Conservation (phyloP, 2,888 invertebrate species). For the Caenorhabditis sp. region DNA sequence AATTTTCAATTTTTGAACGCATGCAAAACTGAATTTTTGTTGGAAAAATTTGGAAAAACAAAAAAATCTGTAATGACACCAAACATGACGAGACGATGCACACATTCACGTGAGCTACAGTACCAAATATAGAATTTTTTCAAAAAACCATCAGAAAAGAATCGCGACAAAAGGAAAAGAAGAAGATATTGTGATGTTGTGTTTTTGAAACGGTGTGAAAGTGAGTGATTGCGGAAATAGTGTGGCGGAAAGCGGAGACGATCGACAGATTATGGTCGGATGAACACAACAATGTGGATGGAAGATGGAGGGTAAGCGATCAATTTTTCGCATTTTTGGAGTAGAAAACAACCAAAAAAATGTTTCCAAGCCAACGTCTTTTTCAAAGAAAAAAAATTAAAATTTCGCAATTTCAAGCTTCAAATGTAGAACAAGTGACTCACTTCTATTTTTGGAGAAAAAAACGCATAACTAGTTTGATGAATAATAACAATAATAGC, state of each 20-base stretch:
- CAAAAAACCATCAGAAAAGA: slow-evolving; percentile 14
- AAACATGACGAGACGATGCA: neutral
- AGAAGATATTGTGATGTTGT: slow-evolving; percentile 14
- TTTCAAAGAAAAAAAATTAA: too few relatives aligned
- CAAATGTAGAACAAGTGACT: too few relatives aligned
- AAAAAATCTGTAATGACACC: too few relatives aligned
- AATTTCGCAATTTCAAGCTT: too few relatives aligned
- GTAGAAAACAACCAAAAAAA: neutral
- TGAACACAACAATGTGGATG: slow-evolving; percentile 21
- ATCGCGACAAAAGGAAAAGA: slow-evolving; percentile 6
- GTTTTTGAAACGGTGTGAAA: slow-evolving; percentile 44
- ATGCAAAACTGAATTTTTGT: too few relatives aligned
- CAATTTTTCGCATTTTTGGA: neutral
- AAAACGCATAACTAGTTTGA: too few relatives aligned
- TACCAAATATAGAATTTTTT: neutral
- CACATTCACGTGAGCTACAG: neutral
- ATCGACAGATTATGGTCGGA: slow-evolving; percentile 38
- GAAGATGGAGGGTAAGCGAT: neutral
- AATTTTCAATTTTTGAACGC: too few relatives aligned
- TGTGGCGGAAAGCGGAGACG: neutral
- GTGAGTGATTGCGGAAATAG: slow-evolving; percentile 20
- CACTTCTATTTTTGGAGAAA: too few relatives aligned
- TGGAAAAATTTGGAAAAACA: too few relatives aligned
- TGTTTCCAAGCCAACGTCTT: too few relatives aligned
- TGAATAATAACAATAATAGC: too few relatives aligned